Evolutionary conservation across 1,140 invertebrate genomes (phyloP).

Genomic region (Drosophila cardini): DNA sequence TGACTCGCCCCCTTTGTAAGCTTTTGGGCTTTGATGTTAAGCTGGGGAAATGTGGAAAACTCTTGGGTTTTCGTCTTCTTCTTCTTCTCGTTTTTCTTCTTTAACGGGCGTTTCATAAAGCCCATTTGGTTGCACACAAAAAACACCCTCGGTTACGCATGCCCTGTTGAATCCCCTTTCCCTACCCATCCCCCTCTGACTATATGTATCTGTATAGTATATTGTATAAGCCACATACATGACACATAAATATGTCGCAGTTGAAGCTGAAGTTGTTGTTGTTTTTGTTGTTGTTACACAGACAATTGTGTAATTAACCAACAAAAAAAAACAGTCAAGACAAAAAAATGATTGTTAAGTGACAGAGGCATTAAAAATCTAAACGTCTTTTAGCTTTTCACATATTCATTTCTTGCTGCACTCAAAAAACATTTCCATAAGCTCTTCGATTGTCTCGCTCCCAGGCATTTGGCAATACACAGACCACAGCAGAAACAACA

Average conservation of each 20-base stretch:
- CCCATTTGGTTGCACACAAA: conserved; percentile 50
- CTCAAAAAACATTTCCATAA: conserved; percentile 44
- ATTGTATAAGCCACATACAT: conserved; percentile 66
- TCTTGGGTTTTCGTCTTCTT: conserved; percentile 2
- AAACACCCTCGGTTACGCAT: conserved; percentile 74
- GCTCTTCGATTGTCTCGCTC: conserved; percentile 45
- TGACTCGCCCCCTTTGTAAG: not conserved
- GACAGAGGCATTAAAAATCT: conserved; percentile 54
- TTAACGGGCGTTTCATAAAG: conserved; percentile 34
- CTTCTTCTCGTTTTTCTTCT: no score
- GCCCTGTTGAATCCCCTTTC: conserved; percentile 41
- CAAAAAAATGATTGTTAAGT: conserved; percentile 13
- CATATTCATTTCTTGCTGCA: conserved; percentile 41
- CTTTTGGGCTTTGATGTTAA: not conserved
- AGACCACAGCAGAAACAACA: not conserved
- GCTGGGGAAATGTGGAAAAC: not conserved
- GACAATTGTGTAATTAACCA: conserved; percentile 81
- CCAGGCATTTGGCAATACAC: conserved; percentile 18
- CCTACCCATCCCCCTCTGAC: no score
- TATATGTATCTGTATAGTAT: not conserved
- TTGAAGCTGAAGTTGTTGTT: not conserved
- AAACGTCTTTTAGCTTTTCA: conserved; percentile 53
- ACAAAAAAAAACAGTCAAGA: conserved; percentile 35
- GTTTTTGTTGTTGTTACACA: conserved; percentile 41
- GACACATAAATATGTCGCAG: conserved; percentile 62